These are phyloP conservation scores for Bombylius major DNA, from an alignment of 2,888 invertebrate species.

Conservation along the genomic window DNA sequence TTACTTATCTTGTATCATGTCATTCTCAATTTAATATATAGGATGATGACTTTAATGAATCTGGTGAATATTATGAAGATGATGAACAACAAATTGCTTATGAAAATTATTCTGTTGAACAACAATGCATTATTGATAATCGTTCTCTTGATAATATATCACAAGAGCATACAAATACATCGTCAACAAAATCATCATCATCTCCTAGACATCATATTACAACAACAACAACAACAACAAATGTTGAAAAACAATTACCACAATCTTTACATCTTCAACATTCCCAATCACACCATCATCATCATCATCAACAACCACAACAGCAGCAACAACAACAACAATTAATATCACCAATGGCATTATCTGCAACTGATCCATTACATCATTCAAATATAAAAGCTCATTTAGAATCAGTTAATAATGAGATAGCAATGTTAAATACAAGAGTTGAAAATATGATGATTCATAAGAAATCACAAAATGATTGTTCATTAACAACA, in stretches of 20 bases:
- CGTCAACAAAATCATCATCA: constrained; percentile 6
- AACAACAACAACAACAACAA: not conserved
- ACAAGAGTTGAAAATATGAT: constrained; percentile 48
- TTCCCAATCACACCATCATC: not conserved
- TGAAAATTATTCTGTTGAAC: constrained; percentile 25
- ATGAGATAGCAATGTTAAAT: constrained; percentile 43
- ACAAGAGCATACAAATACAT: constrained; percentile 4
- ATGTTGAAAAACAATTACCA: not conserved
- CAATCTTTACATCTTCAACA: not conserved
- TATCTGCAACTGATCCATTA: constrained; percentile 20
- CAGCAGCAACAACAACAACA: constrained; percentile 6
- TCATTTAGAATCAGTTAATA: constrained; percentile 37
- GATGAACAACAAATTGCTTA: constrained; percentile 22
- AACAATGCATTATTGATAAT: constrained; percentile 25
- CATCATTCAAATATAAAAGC: constrained; percentile 25
- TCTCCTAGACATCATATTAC: not conserved
- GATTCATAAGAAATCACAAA: constrained; percentile 16
- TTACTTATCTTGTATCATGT: not conserved
- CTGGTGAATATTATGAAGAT: constrained; percentile 27
- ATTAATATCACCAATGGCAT: constrained; percentile 1
- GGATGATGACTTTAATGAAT: constrained; percentile 20
- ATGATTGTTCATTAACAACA: not conserved
- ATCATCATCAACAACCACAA: not conserved
- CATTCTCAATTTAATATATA: constrained; percentile 1
- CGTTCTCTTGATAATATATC: not conserved